Evolutionary conservation across 2,797 vertebrate genomes (phyloP), one percentile per base, ranked within the genome.

Genomic region (Galaxias olidus): DNA sequence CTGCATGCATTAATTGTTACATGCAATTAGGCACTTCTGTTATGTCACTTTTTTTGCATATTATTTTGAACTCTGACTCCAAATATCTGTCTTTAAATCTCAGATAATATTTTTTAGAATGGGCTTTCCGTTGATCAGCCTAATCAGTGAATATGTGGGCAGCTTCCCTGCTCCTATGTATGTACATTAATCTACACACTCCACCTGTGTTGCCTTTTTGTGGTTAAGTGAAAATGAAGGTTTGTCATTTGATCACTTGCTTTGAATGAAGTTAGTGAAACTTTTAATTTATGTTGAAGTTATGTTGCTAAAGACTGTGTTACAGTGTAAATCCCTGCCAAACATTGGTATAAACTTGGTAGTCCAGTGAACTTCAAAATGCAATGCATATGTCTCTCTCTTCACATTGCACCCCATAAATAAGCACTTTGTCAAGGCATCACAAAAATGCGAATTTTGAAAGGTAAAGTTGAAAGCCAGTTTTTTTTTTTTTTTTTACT

Each of bases 1-100:
- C 67, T 71, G 75, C 78, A 63, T 71, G 43, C 46, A 52, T 80
- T 74, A 72, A 76, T 83, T 83, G 73, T 75, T 63, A 83, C 73
- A 83, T 73, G 74, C 69, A 64, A 60, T 80, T 81, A 78, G 74
- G 71, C 65, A 74, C 65, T 73, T 84, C 43, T 13, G 51, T 62
- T 62, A 30, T 71, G 67, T 52, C 41, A 63, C 50, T 58, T 15
- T 40, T 63, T 10, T 47, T 3, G n/a, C 60, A 69, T 63, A 8
- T 59, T 41, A 44, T 78, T 82, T 81, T 65, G 15, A 61, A 43
- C 43, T 58, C 10, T 62, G 30, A 6, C 30, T 30, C 30, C 30
- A 30, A 30, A 30, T 30, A 30, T 30, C 30, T 30, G 30, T 2
- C 6, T 30, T 30, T 30, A 30, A 30, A 30, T 30, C 30, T 30